Evolutionary conservation across 1,140 invertebrate species (phyloP), one percentile per base, ranked within the genome.

Genomic region (Andricus grossulariae): DNA sequence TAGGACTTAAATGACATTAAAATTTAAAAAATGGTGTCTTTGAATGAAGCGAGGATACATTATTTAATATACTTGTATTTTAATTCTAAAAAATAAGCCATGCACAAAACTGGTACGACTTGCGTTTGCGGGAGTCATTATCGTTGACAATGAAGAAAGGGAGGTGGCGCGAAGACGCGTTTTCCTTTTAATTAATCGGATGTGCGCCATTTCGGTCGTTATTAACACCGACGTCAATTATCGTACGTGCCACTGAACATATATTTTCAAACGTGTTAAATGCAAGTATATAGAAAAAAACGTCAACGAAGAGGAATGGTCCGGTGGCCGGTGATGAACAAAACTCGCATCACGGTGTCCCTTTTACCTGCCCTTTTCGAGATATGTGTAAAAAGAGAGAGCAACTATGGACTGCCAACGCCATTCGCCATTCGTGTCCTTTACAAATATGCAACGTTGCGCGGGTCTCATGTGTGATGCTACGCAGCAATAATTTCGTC

Each of bases 401-500:
- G 71, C 39, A 75, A n/a, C 50, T 25, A 75, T 39, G 57, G 32
- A 75, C n/a, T 45, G 39, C 66, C 25, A 75, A 49, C 25, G n/a
- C 19, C 21, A 57, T 72, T 71, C 71, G 75, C 73, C 50, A 77
- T 80, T 72, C 74, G 75, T 79, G 79, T 80, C 75, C 77, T 45
- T 45, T 45, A 45, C 75, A 76, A 50, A 83, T 78, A 81, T 86
- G 86, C 86, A 84, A 73, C 84, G 82, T 80, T 84, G 79, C 83
- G 81, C 81, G 82, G 83, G 82, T 86, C 84, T 85, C 83, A 80
- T 85, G 85, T 83, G 86, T 86, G 84, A 84, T 80, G 83, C 82
- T 87, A 77, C 88, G 90, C 90, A 87, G 90, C 90, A 91, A 89
- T 91, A 88, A 90, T 91, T 91, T 89, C 88, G 90, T 91, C 90